These are phyloP conservation scores for Drosophila chauvacae DNA, from an alignment of 1,140 invertebrate species.

Conservation along the genomic window DNA sequence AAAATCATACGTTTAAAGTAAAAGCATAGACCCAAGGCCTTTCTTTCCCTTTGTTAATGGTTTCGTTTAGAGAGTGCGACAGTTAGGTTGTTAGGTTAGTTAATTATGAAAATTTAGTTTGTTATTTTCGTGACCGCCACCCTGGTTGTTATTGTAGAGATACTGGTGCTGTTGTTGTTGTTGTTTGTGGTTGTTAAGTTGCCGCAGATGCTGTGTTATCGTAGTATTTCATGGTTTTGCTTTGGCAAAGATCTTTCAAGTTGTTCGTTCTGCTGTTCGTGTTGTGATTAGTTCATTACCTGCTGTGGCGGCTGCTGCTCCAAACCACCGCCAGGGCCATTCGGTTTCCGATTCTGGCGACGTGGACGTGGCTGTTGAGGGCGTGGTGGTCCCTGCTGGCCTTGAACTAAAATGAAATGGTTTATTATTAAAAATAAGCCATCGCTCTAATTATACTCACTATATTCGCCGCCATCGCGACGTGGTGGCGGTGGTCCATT, in stretches of 20 bases:
- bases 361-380: slow-evolving; percentile 72
- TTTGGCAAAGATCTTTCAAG: slow-evolving; percentile 40
- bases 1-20: slow-evolving; percentile 16
- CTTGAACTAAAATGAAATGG: slow-evolving; percentile 45
- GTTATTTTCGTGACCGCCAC: slow-evolving; percentile 59
- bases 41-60: slow-evolving; percentile 18
- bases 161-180: slow-evolving; percentile 24
- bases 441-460: slow-evolving; percentile 55
- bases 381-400: slow-evolving; percentile 72
- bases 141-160: slow-evolving; percentile 47
- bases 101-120: slow-evolving; percentile 41
- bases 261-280: slow-evolving; percentile 43
- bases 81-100: slow-evolving; percentile 43
- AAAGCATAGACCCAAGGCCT: slow-evolving; percentile 66
- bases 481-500: slow-evolving; percentile 84
- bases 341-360: slow-evolving; percentile 79
- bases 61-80: slow-evolving; percentile 29
- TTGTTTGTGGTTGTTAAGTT: slow-evolving; percentile 44
- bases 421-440: too few species aligned
- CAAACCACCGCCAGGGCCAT: slow-evolving; percentile 75
- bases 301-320: slow-evolving; percentile 79
- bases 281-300: slow-evolving; percentile 80
- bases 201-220: slow-evolving; percentile 44
- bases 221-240: slow-evolving; percentile 27
- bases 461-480: slow-evolving; percentile 86